These are phyloP conservation scores for Drosophila quadrilineata DNA, from an alignment of 1,140 invertebrate species.

Conservation along the genomic window DNA sequence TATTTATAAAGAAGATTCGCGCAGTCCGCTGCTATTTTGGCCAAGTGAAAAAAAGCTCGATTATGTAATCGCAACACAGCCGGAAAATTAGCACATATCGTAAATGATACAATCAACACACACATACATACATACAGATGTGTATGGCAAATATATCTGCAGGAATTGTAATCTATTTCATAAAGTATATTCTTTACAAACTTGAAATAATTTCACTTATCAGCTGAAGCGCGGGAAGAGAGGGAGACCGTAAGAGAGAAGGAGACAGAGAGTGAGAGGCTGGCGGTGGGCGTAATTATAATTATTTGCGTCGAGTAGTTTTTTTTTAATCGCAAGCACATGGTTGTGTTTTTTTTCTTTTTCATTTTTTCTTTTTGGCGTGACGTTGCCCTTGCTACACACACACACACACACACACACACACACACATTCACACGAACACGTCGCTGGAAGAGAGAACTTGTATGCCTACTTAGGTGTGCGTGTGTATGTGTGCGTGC, in stretches of 20 bases:
- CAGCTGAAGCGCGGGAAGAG: background rate
- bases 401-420: slow-evolving; percentile 5
- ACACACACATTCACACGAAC: slow-evolving; percentile 7
- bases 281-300: too few species aligned
- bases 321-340: slow-evolving; percentile 68
- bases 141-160: background rate
- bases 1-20: slow-evolving; percentile 63
- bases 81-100: slow-evolving; percentile 38
- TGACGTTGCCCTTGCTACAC: slow-evolving; percentile 52
- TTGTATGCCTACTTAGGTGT: slow-evolving; percentile 12
- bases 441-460: too few species aligned
- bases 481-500: slow-evolving; percentile 3
- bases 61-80: slow-evolving; percentile 53
- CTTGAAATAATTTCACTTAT: slow-evolving; percentile 31
- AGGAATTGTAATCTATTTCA: too few species aligned
- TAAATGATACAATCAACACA: slow-evolving; percentile 18
- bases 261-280: slow-evolving; percentile 36
- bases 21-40: slow-evolving; percentile 63
- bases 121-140: background rate
- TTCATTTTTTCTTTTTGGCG: slow-evolving; percentile 43
- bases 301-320: slow-evolving; percentile 19
- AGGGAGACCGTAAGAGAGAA: background rate
- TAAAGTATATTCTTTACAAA: too few species aligned
- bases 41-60: slow-evolving; percentile 49
- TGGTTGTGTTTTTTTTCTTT: slow-evolving; percentile 48